Base-by-base conservation (phyloP, 2,888 invertebrate genomes). In the Agonopterix subpropinquella region DNA sequence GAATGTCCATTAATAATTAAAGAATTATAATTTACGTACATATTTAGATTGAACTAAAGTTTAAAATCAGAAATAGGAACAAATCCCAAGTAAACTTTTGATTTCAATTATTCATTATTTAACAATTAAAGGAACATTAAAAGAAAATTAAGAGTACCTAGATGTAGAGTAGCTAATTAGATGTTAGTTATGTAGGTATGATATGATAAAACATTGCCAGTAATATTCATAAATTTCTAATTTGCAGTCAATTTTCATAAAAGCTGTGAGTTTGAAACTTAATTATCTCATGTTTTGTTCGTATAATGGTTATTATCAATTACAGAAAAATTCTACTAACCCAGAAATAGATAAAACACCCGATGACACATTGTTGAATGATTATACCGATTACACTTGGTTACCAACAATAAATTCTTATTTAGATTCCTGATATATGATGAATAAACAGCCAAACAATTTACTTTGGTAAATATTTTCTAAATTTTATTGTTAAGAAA, bases 391-490 rank as follows among this genome's bases (percentile, higher is more conserved):
- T 13, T 28, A 28, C 28, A 28, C n/a, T 11, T 41, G 41, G 41
- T 11, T 11, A 11, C 41, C 41, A 11, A 41, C 11, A 11, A 9
- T 41, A 11, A 5, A 41, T 41, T 41, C 28, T 41, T 41, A 41
- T 41, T 41, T 9, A 41, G 41, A 28, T 28, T 28, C 28, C 28
- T 28, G 28, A 28, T 28, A 28, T 4, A 28, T 28, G 28, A 28
- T 28, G 28, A 4, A 28, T 28, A 28, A 39, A 74, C 70, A 73
- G 73, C 73, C 74, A 70, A 75, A 74, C 58, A 62, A 57, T 68
- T 52, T 65, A 75, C 76, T 76, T 76, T 76, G 75, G 76, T 76
- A 57, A 47, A 53, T 51, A 57, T 55, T 58, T 56, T 51, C 53
- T 58, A 56, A 45, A 55, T 56, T 56, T 55, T 53, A 51, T 53